Conservation (phyloP, 1,140 invertebrate species). For the Agrilus planipennis region DNA sequence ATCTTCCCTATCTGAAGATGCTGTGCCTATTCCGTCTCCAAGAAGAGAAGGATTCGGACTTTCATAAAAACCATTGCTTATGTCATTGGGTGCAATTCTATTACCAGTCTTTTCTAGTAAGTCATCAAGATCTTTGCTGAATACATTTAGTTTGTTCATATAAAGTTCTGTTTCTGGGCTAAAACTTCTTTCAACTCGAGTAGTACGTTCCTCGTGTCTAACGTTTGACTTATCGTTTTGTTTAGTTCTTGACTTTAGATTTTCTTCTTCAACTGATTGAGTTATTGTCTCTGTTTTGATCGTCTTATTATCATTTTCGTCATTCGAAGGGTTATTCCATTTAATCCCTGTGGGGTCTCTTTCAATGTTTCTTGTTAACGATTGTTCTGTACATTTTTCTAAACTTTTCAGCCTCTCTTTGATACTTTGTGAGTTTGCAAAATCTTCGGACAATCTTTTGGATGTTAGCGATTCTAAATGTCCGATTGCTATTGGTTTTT, state of each 20-base stretch:
- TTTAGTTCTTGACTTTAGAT: too few relatives aligned
- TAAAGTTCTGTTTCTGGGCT: constrained; percentile 27
- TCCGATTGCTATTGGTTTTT: constrained; percentile 31
- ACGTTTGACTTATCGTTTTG: constrained; percentile 1
- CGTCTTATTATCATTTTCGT: too few relatives aligned
- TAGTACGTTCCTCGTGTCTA: background rate
- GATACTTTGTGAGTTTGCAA: constrained; percentile 50
- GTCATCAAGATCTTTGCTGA: constrained; percentile 24
- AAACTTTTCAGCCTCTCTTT: constrained; percentile 57
- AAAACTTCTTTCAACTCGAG: constrained; percentile 18
- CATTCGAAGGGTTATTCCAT: too few relatives aligned
- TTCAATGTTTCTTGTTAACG: constrained; percentile 17
- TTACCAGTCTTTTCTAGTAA: background rate
- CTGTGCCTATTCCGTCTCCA: constrained; percentile 23
- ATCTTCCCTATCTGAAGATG: constrained; percentile 66
- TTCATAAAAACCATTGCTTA: constrained; percentile 26
- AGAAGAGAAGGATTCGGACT: constrained; percentile 16
- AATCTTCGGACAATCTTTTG: constrained; percentile 43
- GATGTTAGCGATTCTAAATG: constrained; percentile 29
- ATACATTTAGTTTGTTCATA: constrained; percentile 26
- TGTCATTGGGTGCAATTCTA: too few relatives aligned
- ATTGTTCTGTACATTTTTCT: constrained; percentile 37
- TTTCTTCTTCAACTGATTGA: too few relatives aligned
- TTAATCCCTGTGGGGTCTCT: too few relatives aligned
- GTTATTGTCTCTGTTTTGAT: too few relatives aligned